Base-by-base conservation (phyloP, 1,140 invertebrate genomes). In the Acromyrmex echinatior region DNA sequence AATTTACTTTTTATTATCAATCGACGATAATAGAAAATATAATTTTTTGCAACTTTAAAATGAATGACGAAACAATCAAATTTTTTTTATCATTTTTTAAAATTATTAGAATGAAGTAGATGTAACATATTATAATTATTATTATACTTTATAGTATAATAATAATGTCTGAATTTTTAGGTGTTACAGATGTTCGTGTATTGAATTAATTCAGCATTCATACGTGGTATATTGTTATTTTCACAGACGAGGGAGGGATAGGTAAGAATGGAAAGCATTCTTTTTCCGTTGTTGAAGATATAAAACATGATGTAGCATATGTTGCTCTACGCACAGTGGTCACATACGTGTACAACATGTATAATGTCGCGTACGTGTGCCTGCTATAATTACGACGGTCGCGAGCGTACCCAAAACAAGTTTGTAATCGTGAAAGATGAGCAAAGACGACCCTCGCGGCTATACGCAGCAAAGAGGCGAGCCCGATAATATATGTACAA, bases 401-500 rank as follows among this genome's bases (percentile, higher is more conserved):
- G 66, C 49, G 51, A 31, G 35, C 58, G 66, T 76, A 62, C 25
- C 66, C 51, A 79, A 88, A 66, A 88, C 76, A 68, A 90, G 76
- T 73, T 87, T 86, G 28, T 56, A 60, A 53, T 53, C 51, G 76
- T 82, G 79, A 87, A 87, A 62, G 65, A 53, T 63, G 60, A 65
- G 62, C 25, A 63, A 86, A 90, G 80, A 86, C 58, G 63, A 65
- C 53, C 62, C 58, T 18, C 31, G 70, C 10, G 73, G 63, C 62
- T 60, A 74, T 62, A 51, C 66, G 71, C 45, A 39, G 74, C 81
- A 65, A 80, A 76, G 60, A 78, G 76, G 60, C 68, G 79, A 66
- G 62, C 31, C 49, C 68, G 58, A 82, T 92, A 92, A 92, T 87
- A 78, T 92, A 92, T 91, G 91, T 87, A 88, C 81, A 91, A 91